Percentiles rank a stretch among this genome's conserved stretches.
Evolutionary conservation across 1,140 invertebrate genomes (phyloP).

Genomic region (Eumaeus atala): DNA sequence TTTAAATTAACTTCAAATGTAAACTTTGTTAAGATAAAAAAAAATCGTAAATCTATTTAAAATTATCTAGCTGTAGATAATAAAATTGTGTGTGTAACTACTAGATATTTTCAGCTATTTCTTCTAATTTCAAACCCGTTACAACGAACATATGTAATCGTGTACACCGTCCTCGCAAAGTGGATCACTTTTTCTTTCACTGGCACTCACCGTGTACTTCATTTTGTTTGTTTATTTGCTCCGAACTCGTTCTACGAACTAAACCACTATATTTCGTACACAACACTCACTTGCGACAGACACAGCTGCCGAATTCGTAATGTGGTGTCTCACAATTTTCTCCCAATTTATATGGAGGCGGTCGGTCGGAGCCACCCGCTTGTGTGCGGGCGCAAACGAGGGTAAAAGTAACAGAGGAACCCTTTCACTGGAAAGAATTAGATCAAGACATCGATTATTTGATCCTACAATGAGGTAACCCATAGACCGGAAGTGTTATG

Average conservation of each 20-base stretch:
- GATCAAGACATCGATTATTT: constrained; percentile 59
- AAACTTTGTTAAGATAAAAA: no score
- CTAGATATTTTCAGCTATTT: no score
- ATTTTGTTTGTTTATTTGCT: constrained; percentile 58
- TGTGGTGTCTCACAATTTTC: constrained; percentile 60
- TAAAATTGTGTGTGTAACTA: no score
- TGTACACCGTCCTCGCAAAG: no score
- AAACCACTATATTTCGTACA: constrained; percentile 53
- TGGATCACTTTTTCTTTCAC: constrained; percentile 24
- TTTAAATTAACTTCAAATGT: no score
- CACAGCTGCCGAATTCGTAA: constrained; percentile 69
- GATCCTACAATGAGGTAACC: constrained; percentile 62
- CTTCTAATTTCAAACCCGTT: no score
- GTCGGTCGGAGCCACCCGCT: constrained; percentile 43
- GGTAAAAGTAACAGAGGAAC: constrained; percentile 68
- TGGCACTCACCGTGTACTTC: constrained; percentile 71
- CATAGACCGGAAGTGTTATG: constrained; percentile 54
- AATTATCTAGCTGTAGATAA: no score
- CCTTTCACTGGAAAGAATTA: constrained; percentile 72
- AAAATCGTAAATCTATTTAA: no score
- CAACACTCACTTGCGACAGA: constrained; percentile 43
- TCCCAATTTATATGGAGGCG: constrained; percentile 68
- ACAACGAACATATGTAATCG: no score
- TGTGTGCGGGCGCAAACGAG: constrained; percentile 38
- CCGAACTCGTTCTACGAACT: constrained; percentile 50